Evolutionary conservation across 92 coral and sea anemone genomes (phyloP).

Genomic region (Pocillopora meandrina): DNA sequence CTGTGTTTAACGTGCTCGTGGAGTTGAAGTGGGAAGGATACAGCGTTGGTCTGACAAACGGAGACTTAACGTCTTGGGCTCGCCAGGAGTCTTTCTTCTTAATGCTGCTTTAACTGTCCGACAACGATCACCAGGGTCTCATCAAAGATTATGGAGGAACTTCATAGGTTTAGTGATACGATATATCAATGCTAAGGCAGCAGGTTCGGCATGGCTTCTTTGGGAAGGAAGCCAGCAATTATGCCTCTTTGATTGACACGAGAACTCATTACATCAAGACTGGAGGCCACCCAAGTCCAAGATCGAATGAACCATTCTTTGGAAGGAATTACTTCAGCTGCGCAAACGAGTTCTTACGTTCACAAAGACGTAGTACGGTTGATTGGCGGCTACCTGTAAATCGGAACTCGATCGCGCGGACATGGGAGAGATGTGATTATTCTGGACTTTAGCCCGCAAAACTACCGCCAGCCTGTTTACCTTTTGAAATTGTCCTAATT

Average conservation of each 20-base stretch:
- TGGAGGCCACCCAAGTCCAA: slow-evolving; percentile 11
- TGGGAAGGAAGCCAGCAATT: neutral
- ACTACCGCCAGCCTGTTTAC: too few relatives aligned
- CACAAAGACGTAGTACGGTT: neutral
- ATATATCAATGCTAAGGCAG: neutral
- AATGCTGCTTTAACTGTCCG: slow-evolving; percentile 22
- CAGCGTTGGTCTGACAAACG: neutral
- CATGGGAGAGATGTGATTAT: too few relatives aligned
- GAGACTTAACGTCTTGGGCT: slow-evolving; percentile 15
- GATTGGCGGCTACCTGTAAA: neutral
- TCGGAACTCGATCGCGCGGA: too few relatives aligned
- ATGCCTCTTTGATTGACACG: neutral
- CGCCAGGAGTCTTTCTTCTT: slow-evolving; percentile 5
- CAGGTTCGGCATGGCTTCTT: slow-evolving; percentile 16
- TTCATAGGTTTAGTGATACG: neutral
- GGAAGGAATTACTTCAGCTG: slow-evolving; percentile 18
- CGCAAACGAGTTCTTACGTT: neutral
- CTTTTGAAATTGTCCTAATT: too few relatives aligned
- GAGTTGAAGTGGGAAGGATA: slow-evolving; percentile 19
- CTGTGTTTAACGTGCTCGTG: slow-evolving; percentile 25
- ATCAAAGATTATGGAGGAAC: neutral
- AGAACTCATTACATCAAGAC: neutral
- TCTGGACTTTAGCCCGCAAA: too few relatives aligned
- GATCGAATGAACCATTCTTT: neutral
- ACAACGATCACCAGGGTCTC: neutral